phyloP scores from a whole-genome alignment of 2,113 vertebrate genomes.

The Hylia prasina region DNA sequence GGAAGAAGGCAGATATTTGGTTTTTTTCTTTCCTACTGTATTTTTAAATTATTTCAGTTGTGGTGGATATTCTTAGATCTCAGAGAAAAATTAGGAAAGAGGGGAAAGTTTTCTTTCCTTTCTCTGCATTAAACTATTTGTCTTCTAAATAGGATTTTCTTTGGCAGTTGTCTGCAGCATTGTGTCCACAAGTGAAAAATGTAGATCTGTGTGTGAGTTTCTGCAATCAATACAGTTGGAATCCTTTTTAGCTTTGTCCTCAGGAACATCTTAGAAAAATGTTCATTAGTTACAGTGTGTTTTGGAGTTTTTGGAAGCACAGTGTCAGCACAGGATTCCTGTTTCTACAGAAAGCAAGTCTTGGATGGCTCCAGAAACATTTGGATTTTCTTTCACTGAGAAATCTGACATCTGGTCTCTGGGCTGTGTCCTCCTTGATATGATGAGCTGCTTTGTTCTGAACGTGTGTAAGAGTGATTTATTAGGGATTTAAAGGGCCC shows the following conservation, averaged over 20 bases:
- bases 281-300: not conserved
- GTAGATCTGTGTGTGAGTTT: not conserved
- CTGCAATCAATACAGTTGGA: not conserved
- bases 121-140: not conserved
- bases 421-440: slow-evolving; percentile 75
- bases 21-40: not conserved
- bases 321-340: not conserved
- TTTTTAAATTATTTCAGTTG: not conserved
- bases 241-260: not conserved
- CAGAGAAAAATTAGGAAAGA: not conserved
- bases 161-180: not conserved
- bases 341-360: slow-evolving; percentile 59
- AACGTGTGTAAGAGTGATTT: slow-evolving; percentile 38
- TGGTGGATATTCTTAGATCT: not conserved
- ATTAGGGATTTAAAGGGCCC: not conserved
- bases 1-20: slow-evolving; percentile 58
- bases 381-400: slow-evolving; percentile 61
- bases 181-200: not conserved
- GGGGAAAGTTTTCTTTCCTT: not conserved
- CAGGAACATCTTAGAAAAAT: not conserved
- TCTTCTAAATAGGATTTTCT: not conserved
- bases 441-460: slow-evolving; percentile 65
- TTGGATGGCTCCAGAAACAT: slow-evolving; percentile 80
- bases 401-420: slow-evolving; percentile 80
- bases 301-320: not conserved